These are phyloP conservation scores for Actinia tenebrosa DNA, from an alignment of 64 coral and sea anemone genomes.

Conservation along the genomic window DNA sequence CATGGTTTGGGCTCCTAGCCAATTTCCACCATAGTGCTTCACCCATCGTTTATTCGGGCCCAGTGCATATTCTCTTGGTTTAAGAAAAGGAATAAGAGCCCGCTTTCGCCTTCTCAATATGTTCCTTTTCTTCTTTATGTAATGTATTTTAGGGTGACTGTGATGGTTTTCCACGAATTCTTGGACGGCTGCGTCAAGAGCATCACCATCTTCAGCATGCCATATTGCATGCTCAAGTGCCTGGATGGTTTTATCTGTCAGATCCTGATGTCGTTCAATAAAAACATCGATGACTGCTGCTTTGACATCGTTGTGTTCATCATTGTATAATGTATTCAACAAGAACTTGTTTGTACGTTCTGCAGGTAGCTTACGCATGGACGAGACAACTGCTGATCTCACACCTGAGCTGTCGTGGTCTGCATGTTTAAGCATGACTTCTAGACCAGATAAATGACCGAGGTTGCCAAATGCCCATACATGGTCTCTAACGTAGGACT, in stretches of 20 bases:
- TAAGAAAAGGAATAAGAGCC: conserved; percentile 65
- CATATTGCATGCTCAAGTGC: conserved; percentile 80
- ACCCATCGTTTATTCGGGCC: conserved; percentile 63
- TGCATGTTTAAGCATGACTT: conserved; percentile 61
- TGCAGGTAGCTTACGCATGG: conserved; percentile 73
- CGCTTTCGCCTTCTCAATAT: conserved; percentile 69
- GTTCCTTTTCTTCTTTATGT: conserved; percentile 51
- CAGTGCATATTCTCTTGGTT: conserved; percentile 62
- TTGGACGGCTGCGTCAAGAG: conserved; percentile 58
- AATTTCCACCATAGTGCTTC: conserved; percentile 62
- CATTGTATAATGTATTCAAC: conserved; percentile 42
- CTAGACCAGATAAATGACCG: conserved; percentile 75
- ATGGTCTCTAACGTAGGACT: conserved; percentile 71
- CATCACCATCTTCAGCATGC: conserved; percentile 47
- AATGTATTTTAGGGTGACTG: conserved; percentile 45
- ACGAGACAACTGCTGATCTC: conserved; percentile 68
- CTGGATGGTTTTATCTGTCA: conserved; percentile 51
- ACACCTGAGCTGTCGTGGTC: conserved; percentile 88
- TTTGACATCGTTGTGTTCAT: conserved; percentile 84
- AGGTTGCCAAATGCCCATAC: conserved; percentile 97
- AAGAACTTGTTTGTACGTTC: conserved; percentile 62
- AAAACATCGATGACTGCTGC: conserved; percentile 84
- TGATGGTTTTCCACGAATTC: conserved; percentile 88
- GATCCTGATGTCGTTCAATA: conserved; percentile 62
- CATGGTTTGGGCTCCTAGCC: conserved; percentile 59